Conservation (phyloP, 2,113 vertebrate species). For the Nibea coibor region DNA sequence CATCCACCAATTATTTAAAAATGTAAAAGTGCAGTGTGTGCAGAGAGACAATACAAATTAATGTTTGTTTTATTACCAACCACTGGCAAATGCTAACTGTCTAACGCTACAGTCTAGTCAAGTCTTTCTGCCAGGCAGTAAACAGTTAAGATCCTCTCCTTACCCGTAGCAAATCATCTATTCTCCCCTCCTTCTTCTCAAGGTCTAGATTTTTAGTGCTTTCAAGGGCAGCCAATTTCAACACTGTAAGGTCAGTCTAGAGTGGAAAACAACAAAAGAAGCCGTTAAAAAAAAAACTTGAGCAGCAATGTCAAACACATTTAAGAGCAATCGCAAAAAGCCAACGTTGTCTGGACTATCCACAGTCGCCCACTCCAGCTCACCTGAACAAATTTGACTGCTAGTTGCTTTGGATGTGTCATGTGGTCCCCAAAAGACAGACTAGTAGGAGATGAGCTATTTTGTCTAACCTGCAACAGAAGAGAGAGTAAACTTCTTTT, state of each 20-base stretch:
- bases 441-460: conserved; percentile 96
- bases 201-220: conserved; percentile 99
- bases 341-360: background rate
- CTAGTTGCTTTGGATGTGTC: conserved; percentile 94
- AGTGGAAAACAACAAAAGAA: conserved; percentile 31
- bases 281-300: conserved; percentile 6
- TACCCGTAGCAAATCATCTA: conserved; percentile 99
- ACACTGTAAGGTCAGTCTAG: conserved; percentile 97
- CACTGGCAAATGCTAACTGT: background rate
- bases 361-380: conserved; percentile 24
- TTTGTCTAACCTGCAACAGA: conserved; percentile 92
- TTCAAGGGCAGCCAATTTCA: conserved; percentile 98
- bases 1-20: conserved; percentile 6
- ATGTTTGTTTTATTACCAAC: background rate
- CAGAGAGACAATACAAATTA: background rate
- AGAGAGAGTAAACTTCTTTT: background rate
- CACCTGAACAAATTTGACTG: conserved; percentile 96
- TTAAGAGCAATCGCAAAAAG: background rate
- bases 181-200: conserved; percentile 99
- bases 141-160: conserved; percentile 70
- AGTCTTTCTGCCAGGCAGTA: background rate
- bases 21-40: background rate
- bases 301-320: background rate
- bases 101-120: background rate
- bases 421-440: conserved; percentile 97